Base-by-base conservation (phyloP, 1,140 invertebrate species). In the Drosophila suzukii region DNA sequence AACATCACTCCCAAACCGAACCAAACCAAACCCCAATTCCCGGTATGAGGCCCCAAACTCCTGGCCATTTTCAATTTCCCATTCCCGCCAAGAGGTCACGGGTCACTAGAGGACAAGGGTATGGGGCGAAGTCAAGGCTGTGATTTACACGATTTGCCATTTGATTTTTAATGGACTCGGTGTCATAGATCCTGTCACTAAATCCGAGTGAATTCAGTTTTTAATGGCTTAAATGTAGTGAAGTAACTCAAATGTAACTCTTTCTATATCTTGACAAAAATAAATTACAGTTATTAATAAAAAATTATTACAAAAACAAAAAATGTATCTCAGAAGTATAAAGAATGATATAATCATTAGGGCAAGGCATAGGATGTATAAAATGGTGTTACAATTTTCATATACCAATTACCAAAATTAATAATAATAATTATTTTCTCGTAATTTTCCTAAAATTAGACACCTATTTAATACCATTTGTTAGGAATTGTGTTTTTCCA, bases 91-190 rank as follows among this genome's bases (percentile, higher is more conserved):
- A 51, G 43, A 41, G 56, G 39, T 54, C 67, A 71, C 30, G 56
- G 62, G 60, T 61, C 36, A 71, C 15, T n/a, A 15, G 55, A 30
- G 75, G 67, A 24, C 61, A 56, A 61, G 51, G 61, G 67, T 47
- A 51, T 24, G 71, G 53, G 43, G 51, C 65, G 68, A 79, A 79
- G 80, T 75, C 71, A 75, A 71, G 75, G 60, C 65, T 58, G 66
- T 62, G 58, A 73, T 66, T 81, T 70, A 76, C 73, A 76, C 74
- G 63, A 61, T 77, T 77, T 61, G 50, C 43, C 63, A 77, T 77
- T 77, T 77, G 50, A 54, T 61, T 77, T 55, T 76, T 66, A 67
- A 68, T 65, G 57, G 57, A 65, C 43, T 54, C 39, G 38, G 7
- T 27, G 49, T 46, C 47, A 54, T 44, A 67, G 65, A 68, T 44